Percentiles rank a stretch among this genome's conserved stretches.
Conservation (phyloP, 2,888 invertebrate genomes). For the Boloria euphrosyne region DNA sequence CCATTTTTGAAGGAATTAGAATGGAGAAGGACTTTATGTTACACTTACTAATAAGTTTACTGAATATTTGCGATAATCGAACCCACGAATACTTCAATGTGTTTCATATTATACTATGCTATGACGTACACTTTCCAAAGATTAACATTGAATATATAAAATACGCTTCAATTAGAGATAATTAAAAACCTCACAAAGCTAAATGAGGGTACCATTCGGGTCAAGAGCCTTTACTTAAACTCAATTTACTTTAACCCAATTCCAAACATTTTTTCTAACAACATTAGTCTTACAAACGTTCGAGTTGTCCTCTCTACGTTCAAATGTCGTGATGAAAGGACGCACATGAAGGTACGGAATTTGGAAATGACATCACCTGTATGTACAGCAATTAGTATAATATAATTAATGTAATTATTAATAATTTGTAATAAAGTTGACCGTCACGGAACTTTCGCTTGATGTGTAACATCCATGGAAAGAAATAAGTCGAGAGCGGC, state of each 20-base stretch:
- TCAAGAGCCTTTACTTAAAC: constrained; percentile 20
- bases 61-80: no score
- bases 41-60: no score
- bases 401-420: no score
- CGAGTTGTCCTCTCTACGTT: constrained; percentile 29
- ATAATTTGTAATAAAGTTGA: no score
- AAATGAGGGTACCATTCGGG: constrained; percentile 1
- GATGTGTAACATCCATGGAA: no score
- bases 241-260: constrained; percentile 26
- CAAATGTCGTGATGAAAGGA: constrained; percentile 27
- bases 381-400: no score
- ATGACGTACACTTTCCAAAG: no score
- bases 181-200: constrained; percentile 16
- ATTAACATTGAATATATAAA: neutral
- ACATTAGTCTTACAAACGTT: constrained; percentile 36
- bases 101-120: neutral
- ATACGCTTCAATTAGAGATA: constrained; percentile 9
- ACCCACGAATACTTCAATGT: neutral
- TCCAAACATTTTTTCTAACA: constrained; percentile 25
- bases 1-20: no score
- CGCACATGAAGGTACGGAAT: neutral
- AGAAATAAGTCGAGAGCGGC: no score
- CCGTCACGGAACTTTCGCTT: no score
- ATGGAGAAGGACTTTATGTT: no score
- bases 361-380: constrained; percentile 8